Evolutionary conservation across 1,140 invertebrate genomes (phyloP).

Genomic region (Aphelenchoides fujianensis): DNA sequence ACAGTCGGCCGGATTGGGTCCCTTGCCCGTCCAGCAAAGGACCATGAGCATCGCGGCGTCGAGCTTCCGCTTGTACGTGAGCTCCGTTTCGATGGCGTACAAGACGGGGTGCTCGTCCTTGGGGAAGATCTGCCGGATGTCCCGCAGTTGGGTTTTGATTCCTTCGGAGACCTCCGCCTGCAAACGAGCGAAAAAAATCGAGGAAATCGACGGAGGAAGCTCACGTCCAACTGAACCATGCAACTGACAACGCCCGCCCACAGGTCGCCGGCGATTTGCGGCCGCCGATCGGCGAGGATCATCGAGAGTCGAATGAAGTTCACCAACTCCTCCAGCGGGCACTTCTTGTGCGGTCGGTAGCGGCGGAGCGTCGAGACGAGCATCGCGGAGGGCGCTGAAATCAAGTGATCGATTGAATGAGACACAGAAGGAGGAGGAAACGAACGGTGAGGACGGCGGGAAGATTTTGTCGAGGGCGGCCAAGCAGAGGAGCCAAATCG

Average conservation of each 20-base stretch:
- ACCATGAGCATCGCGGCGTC: not conserved
- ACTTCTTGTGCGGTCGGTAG: not conserved
- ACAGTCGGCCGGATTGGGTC: not conserved
- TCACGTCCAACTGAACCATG: not conserved
- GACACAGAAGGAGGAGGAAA: not conserved
- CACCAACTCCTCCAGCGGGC: not conserved
- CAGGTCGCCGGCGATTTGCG: not conserved
- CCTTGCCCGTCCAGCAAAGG: not conserved
- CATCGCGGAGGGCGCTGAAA: not conserved
- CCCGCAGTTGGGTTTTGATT: not conserved
- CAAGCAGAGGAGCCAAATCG: not conserved
- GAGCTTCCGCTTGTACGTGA: not conserved
- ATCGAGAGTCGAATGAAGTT: not conserved
- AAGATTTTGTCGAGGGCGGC: not conserved
- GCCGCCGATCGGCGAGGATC: not conserved
- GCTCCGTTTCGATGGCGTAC: not conserved
- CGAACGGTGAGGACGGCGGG: not conserved
- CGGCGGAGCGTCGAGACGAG: not conserved
- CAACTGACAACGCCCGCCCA: not conserved
- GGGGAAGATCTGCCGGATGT: constrained; percentile 5
- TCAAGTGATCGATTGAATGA: not conserved
- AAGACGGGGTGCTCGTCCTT: not conserved
- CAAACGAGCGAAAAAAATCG: not conserved
- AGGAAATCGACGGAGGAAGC: not conserved
- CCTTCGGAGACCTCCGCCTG: not conserved